Evolutionary conservation across 2,797 vertebrate species (phyloP).

Genomic region (Heliangelus exortis): DNA sequence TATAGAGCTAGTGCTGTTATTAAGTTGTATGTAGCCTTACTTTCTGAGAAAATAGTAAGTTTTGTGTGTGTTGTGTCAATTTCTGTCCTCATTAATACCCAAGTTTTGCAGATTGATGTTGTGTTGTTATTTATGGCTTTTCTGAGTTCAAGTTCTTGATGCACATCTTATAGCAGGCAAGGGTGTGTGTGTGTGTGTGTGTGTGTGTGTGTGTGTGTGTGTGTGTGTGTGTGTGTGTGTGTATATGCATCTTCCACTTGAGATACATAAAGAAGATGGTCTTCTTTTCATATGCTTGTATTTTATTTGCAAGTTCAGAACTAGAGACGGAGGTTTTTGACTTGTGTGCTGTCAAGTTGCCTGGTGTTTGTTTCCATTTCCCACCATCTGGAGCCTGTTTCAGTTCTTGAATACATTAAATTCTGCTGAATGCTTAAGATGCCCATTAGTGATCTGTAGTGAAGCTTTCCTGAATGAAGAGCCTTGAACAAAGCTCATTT

Average conservation of each 20-base stretch:
- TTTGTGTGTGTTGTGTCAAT: not conserved
- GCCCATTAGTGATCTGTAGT: not conserved
- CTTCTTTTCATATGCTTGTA: not conserved
- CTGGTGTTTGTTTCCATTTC: not conserved
- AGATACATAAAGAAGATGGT: not conserved
- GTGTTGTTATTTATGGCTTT: not conserved
- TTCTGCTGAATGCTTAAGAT: not conserved
- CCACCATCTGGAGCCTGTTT: not conserved
- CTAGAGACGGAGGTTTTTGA: not conserved
- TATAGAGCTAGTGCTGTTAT: not conserved
- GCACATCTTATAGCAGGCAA: accelerated
- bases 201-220: not conserved
- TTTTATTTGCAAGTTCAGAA: not conserved
- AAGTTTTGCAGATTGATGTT: not conserved
- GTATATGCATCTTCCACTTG: not conserved
- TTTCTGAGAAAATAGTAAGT: not conserved
- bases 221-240: too few species aligned
- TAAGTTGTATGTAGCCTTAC: not conserved
- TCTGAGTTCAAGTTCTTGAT: not conserved
- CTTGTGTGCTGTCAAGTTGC: not conserved
- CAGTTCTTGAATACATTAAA: not conserved
- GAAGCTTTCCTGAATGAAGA: not conserved
- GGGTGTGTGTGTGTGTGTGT: too few species aligned
- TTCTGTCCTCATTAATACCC: not conserved
- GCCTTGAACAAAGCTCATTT: not conserved